These are phyloP conservation scores for Leptinotarsa rubiginosa DNA, from an alignment of 2,888 invertebrate species.

Conservation along the genomic window DNA sequence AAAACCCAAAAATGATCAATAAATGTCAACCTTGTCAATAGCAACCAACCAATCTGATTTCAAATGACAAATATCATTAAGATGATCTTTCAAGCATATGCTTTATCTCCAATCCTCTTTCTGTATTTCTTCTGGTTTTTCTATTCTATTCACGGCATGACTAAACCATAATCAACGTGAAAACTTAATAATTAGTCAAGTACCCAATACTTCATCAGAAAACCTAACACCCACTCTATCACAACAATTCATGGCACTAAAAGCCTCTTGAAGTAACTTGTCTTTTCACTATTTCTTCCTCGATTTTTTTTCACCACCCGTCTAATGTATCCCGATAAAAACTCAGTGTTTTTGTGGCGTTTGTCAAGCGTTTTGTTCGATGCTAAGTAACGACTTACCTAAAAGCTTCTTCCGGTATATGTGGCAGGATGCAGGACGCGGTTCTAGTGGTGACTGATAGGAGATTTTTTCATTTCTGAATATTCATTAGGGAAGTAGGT, in stretches of 20 bases:
- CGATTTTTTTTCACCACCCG: constrained; percentile 4
- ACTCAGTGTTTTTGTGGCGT: background rate
- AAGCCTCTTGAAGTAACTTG: constrained; percentile 27
- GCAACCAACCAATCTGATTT: too few species aligned
- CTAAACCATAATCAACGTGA: background rate
- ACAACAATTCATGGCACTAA: constrained; percentile 22
- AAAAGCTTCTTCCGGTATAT: constrained; percentile 10
- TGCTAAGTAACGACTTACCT: constrained; percentile 25
- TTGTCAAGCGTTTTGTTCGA: constrained; percentile 11
- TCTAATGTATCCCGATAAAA: constrained; percentile 27
- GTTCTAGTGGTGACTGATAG: constrained; percentile 17
- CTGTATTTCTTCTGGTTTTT: background rate
- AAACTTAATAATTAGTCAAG: background rate
- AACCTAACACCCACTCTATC: constrained; percentile 27
- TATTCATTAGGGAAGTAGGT: constrained; percentile 10
- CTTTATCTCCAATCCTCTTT: background rate
- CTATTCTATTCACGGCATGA: background rate
- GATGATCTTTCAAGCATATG: too few species aligned
- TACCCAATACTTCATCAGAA: constrained; percentile 20
- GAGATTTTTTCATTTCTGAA: constrained; percentile 11
- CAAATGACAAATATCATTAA: too few species aligned
- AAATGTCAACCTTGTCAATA: too few species aligned
- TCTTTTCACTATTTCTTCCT: constrained; percentile 13
- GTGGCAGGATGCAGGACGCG: background rate
- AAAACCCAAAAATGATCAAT: too few species aligned